Percentiles rank a stretch among this genome's conserved stretches.
phyloP scores from a whole-genome alignment of 1,140 invertebrate species.

The Leptinotarsa lineolata region DNA sequence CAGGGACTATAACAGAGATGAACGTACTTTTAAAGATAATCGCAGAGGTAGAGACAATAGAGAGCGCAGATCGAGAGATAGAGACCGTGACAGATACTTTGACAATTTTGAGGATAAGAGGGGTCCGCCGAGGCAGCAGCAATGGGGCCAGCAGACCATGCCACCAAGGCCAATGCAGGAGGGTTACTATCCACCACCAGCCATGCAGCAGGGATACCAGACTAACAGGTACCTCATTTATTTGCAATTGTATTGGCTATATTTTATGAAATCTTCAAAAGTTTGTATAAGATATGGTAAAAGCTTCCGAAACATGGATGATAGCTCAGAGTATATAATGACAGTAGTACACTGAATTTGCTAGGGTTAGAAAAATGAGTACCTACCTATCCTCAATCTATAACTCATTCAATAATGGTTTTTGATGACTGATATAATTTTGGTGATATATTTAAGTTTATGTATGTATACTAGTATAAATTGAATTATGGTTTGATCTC shows the following conservation, averaged over 20 bases:
- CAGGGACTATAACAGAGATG: constrained; percentile 28
- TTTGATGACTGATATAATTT: too few species aligned
- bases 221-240: constrained; percentile 41
- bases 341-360: too few species aligned
- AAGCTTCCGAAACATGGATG: not conserved
- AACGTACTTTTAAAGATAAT: constrained; percentile 18
- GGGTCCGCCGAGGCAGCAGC: constrained; percentile 14
- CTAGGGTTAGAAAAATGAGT: too few species aligned
- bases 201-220: constrained; percentile 22
- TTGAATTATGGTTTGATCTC: too few species aligned
- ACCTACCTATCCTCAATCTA: too few species aligned
- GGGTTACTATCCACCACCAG: constrained; percentile 30
- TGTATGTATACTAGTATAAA: too few species aligned
- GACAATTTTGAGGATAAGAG: constrained; percentile 35
- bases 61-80: constrained; percentile 26
- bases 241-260: not conserved
- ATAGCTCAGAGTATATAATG: too few species aligned
- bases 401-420: too few species aligned
- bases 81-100: constrained; percentile 31
- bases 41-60: constrained; percentile 23
- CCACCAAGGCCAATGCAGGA: constrained; percentile 15
- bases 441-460: too few species aligned
- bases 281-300: constrained; percentile 1
- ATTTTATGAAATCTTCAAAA: not conserved
- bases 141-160: constrained; percentile 25